A percentile compares a stretch with the other conserved stretches of the same genome.
phyloP scores from a whole-genome alignment of 2,797 vertebrate species.

The Momotus momota region DNA sequence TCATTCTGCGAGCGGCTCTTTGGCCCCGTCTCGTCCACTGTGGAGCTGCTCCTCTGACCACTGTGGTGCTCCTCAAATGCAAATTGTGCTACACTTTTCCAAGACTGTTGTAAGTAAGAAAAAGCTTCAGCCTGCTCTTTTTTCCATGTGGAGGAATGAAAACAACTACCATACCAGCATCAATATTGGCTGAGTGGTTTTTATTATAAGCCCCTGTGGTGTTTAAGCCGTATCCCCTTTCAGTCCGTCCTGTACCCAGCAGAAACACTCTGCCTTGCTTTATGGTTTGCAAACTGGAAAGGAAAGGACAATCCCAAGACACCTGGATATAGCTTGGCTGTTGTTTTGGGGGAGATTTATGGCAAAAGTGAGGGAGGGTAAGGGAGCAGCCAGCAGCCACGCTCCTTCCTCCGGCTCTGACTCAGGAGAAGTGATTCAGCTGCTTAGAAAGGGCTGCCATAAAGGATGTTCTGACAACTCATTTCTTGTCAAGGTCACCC shows the following conservation, averaged over 20 bases:
- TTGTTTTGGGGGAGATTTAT: neutral
- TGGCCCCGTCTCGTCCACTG: accelerated
- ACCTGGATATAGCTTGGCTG: neutral
- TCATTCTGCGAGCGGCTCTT: neutral
- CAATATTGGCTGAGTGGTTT: neutral
- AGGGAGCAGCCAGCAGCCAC: neutral
- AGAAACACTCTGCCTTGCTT: neutral
- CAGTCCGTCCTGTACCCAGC: neutral
- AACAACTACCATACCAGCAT: neutral
- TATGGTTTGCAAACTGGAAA: neutral
- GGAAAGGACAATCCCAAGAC: neutral
- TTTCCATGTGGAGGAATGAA: neutral
- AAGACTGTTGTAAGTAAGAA: neutral
- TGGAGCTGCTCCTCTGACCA: neutral
- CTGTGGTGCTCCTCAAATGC: neutral
- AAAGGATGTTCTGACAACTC: neutral
- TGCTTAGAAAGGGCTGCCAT: neutral
- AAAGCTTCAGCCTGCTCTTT: neutral
- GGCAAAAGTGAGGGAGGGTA: neutral
- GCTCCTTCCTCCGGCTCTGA: neutral
- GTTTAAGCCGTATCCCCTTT: neutral
- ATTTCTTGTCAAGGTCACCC: neutral
- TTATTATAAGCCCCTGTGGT: neutral
- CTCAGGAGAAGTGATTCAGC: neutral
- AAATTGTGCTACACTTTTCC: neutral